Evolutionary conservation across 2,113 vertebrate genomes (phyloP).

Genomic region (Tricholaema leucomelas): DNA sequence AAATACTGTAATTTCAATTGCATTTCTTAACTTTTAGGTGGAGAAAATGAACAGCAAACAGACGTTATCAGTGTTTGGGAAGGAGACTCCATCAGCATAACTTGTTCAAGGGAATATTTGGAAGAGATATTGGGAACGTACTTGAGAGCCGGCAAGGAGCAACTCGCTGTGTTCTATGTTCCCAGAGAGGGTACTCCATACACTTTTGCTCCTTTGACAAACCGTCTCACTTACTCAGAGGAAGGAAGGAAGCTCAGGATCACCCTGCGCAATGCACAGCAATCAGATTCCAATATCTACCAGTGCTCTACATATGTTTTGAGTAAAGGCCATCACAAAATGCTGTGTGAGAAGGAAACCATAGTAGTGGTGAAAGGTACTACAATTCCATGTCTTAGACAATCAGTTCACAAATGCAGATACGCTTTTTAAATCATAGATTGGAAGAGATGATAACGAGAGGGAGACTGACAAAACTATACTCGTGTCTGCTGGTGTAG

Average conservation of each 20-base stretch:
- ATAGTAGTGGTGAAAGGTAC: conserved; percentile 39
- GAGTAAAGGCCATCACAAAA: accelerated
- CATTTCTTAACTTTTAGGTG: conserved; percentile 38
- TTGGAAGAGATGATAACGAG: not conserved
- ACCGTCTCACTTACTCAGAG: not conserved
- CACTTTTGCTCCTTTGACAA: not conserved
- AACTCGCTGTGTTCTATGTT: accelerated
- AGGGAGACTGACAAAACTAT: not conserved
- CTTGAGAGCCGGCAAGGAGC: not conserved
- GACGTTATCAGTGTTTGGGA: conserved; percentile 26
- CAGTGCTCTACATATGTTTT: accelerated
- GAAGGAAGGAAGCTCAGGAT: not conserved
- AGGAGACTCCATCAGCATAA: conserved; percentile 40
- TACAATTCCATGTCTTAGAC: not conserved
- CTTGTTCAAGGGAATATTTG: not conserved
- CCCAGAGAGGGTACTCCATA: accelerated
- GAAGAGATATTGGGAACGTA: not conserved
- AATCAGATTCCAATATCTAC: conserved; percentile 44
- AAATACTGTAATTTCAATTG: not conserved
- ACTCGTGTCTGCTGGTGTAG: not conserved
- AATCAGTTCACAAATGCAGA: not conserved
- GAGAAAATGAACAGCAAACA: not conserved
- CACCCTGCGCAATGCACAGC: not conserved
- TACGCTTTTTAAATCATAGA: not conserved
- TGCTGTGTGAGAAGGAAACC: not conserved